phyloP scores from a whole-genome alignment of 2,888 invertebrate genomes.

The Byasa hedistus region DNA sequence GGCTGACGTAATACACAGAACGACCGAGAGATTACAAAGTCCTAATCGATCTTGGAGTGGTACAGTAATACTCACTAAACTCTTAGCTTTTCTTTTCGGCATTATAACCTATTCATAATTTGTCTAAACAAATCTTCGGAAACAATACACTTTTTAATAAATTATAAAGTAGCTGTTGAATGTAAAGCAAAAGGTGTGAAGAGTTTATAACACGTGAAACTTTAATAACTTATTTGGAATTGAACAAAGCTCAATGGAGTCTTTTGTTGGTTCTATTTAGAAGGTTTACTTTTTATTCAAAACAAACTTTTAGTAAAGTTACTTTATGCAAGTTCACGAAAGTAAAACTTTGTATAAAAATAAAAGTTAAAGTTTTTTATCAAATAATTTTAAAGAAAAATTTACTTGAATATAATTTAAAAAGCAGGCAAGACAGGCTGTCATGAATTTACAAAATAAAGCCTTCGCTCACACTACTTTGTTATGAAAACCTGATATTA shows the following conservation, averaged over 20 bases:
- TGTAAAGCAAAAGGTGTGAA: too few species aligned
- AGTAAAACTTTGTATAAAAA: background rate
- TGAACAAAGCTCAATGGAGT: too few species aligned
- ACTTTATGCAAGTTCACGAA: conserved; percentile 1
- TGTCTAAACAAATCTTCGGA: background rate
- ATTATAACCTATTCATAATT: background rate
- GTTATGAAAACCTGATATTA: background rate
- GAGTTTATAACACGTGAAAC: too few species aligned
- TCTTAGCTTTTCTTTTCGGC: background rate
- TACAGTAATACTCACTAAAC: conserved; percentile 6
- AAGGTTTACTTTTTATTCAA: background rate
- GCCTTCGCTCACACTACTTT: background rate
- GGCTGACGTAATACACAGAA: conserved; percentile 69
- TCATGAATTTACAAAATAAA: background rate
- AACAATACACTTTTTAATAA: too few species aligned
- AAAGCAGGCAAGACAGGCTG: background rate
- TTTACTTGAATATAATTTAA: conserved; percentile 3
- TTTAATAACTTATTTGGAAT: too few species aligned
- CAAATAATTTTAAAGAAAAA: background rate
- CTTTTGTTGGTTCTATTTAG: background rate
- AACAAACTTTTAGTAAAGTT: background rate
- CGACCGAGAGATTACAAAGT: conserved; percentile 54
- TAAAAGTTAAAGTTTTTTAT: background rate
- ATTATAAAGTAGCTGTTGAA: too few species aligned
- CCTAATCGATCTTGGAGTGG: conserved; percentile 64